Evolutionary conservation across 2,888 invertebrate species (phyloP).

Genomic region (Troilus luridus): DNA sequence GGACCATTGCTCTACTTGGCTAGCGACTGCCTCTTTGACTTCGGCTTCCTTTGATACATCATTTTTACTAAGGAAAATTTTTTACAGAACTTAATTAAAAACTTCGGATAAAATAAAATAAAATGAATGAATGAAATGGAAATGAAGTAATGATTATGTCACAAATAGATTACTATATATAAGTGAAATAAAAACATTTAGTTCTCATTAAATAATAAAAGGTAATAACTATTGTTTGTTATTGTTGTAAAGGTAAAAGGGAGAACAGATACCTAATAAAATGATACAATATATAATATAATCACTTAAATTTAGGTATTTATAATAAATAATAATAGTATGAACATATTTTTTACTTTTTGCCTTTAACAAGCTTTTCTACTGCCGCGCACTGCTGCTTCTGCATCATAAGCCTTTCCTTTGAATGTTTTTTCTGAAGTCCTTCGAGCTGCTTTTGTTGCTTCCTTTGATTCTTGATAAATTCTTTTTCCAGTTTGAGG

Average conservation of each 20-base stretch:
- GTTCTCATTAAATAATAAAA: no score
- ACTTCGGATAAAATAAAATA: no score
- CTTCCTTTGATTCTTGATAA: slow-evolving; percentile 92
- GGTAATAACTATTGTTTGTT: no score
- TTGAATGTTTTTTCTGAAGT: slow-evolving; percentile 91
- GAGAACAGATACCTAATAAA: no score
- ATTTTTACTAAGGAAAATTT: slow-evolving; percentile 76
- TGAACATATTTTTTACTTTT: slow-evolving; percentile 76
- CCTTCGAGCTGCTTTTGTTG: slow-evolving; percentile 96
- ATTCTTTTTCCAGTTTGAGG: slow-evolving; percentile 90
- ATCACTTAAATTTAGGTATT: no score
- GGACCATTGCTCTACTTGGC: slow-evolving; percentile 96
- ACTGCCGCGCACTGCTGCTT: slow-evolving; percentile 92
- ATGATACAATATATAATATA: no score
- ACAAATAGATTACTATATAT: no score
- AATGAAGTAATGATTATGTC: no score
- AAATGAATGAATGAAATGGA: no score
- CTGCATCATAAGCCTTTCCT: slow-evolving; percentile 92
- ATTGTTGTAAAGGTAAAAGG: no score
- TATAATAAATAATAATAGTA: not conserved
- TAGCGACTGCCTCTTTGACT: slow-evolving; percentile 87
- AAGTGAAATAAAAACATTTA: no score
- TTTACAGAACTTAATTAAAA: no score
- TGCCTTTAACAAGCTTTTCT: slow-evolving; percentile 94
- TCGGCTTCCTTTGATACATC: slow-evolving; percentile 84